These are phyloP conservation scores for Leptatherina wallacei DNA, from an alignment of 2,797 vertebrate genomes.

Conservation along the genomic window DNA sequence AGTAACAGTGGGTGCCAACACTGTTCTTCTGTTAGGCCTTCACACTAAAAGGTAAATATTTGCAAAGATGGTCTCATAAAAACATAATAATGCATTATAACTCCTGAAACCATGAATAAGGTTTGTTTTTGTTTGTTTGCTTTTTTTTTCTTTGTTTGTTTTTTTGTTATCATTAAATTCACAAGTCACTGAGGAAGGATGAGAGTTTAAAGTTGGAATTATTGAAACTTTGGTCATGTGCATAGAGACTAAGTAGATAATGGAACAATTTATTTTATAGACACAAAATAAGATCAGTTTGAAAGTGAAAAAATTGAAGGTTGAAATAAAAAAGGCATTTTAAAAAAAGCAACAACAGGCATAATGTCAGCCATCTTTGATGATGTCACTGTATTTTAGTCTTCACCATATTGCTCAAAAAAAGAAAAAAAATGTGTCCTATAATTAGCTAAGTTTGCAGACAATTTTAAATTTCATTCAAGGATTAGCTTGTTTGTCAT, in stretches of 20 bases:
- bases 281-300: background rate
- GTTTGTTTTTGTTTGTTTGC: background rate
- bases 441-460: no score
- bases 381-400: no score
- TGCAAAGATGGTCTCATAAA: constrained; percentile 7
- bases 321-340: no score
- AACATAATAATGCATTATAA: constrained; percentile 10
- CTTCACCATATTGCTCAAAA: no score
- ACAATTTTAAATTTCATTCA: no score
- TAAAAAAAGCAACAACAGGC: no score
- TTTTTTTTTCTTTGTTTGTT: background rate
- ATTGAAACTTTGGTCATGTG: no score
- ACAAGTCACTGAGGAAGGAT: background rate
- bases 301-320: no score
- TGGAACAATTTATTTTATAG: background rate
- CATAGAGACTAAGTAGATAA: no score
- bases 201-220: background rate
- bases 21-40: constrained; percentile 28
- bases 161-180: background rate
- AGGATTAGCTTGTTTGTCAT: no score
- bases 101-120: background rate
- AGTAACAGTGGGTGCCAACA: constrained; percentile 41
- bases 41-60: constrained; percentile 3
- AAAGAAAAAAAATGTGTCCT: no score
- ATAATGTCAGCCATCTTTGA: no score